Evolutionary conservation across 2,888 invertebrate species (phyloP).

Genomic region (Eudasyphora cyanicolor): DNA sequence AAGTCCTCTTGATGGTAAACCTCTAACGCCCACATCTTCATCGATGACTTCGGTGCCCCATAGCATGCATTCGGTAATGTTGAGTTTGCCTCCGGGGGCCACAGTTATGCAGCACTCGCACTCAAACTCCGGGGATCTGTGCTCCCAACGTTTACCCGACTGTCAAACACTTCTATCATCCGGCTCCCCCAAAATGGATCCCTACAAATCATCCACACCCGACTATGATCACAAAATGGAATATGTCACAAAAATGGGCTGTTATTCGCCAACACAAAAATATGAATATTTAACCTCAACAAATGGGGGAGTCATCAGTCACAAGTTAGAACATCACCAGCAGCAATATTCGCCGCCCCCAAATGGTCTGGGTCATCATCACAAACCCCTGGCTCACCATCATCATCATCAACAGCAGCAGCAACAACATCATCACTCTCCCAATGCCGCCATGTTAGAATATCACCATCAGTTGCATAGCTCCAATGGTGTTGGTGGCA

Average conservation of each 20-base stretch:
- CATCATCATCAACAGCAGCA: slow-evolving; percentile 59
- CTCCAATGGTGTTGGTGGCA: slow-evolving; percentile 74
- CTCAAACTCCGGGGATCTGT: slow-evolving; percentile 71
- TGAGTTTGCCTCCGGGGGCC: slow-evolving; percentile 81
- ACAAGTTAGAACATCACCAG: slow-evolving; percentile 73
- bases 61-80: slow-evolving; percentile 85
- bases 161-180: slow-evolving; percentile 78
- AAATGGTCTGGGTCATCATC: slow-evolving; percentile 67
- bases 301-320: slow-evolving; percentile 61
- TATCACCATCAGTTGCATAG: slow-evolving; percentile 74
- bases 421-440: slow-evolving; percentile 46
- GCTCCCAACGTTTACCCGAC: slow-evolving; percentile 78
- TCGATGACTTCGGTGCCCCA: slow-evolving; percentile 76
- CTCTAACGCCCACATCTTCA: slow-evolving; percentile 78
- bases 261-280: slow-evolving; percentile 79
- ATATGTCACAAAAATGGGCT: slow-evolving; percentile 77
- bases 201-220: slow-evolving; percentile 71
- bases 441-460: slow-evolving; percentile 25
- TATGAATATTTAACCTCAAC: slow-evolving; percentile 76
- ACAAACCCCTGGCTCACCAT: slow-evolving; percentile 60
- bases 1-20: slow-evolving; percentile 80
- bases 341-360: slow-evolving; percentile 73
- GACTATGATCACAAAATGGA: slow-evolving; percentile 78
- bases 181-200: slow-evolving; percentile 77
- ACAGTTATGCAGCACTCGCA: slow-evolving; percentile 70